Evolutionary conservation across 2,113 vertebrate species (phyloP), one percentile per base, ranked within the genome.

Genomic region (Psittacus erithacus): DNA sequence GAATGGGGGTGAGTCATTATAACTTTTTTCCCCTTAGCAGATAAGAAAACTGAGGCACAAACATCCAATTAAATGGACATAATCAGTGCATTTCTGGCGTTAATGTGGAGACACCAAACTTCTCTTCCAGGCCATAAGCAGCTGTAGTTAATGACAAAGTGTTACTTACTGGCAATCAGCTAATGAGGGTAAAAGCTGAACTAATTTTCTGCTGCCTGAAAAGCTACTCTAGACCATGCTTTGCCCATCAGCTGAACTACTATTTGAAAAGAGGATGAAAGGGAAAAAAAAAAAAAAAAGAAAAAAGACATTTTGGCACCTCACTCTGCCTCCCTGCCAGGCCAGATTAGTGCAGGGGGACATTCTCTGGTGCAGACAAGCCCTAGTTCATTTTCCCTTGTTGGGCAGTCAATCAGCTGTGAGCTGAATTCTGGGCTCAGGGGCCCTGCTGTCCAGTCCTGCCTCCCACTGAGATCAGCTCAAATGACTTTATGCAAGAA

Each of bases 181-280:
- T 97, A 97, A 96, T 95, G 94, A 97, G 95, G 89, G 94, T 97
- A 89, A 97, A 97, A 97, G 94, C 96, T 94, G 94, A 97, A 97
- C 93, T 96, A 95, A 97, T 97, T 96, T 96, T 95, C 96, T 85
- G 86, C 91, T 94, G 96, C 93, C 93, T 95, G 89, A 93, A 96
- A 96, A 68, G 93, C 93, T 94, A 44, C 95, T 95, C 81, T 91
- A 95, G 95, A 87, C 71, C 1, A 1, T 92, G 89, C 92, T 97
- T 96, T 97, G 96, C 96, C 96, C 93, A 91, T 94, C 94, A 97
- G 89, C 94, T 95, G 94, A 96, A 95, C 91, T 91, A 94, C 94
- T 95, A 57, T 95, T 95, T 95, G 73, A 93, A 96, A 95, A 85
- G 67, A 91, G 65, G 93, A 93, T 93, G 81, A 93, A 95, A 96